Conservation (phyloP, 2,888 invertebrate species). For the Anoplius nigerrimus region DNA sequence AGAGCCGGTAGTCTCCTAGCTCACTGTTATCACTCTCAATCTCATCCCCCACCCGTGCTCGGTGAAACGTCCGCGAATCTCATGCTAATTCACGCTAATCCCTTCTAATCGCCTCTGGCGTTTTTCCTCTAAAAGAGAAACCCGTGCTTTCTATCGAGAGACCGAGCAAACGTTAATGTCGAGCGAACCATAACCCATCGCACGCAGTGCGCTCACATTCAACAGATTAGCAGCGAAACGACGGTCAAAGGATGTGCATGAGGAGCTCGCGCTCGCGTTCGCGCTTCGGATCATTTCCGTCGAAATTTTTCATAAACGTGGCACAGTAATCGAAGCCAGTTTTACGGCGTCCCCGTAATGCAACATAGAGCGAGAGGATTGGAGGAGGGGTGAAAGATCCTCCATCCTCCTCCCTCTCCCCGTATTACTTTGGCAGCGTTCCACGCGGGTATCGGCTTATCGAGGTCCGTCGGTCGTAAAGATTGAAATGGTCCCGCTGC, state of each 20-base stretch:
- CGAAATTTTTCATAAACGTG: not conserved
- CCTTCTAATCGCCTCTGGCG: not conserved
- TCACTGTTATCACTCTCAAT: not conserved
- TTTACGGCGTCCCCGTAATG: too few species aligned
- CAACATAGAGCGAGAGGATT: too few species aligned
- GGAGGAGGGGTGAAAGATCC: too few species aligned
- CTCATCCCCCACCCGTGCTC: not conserved
- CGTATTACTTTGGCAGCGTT: slow-evolving; percentile 20
- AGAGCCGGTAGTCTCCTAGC: slow-evolving; percentile 49
- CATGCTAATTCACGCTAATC: not conserved
- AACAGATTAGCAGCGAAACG: not conserved
- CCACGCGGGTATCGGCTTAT: slow-evolving; percentile 6
- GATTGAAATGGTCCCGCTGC: too few species aligned
- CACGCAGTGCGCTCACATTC: too few species aligned
- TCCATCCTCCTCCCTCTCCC: not conserved
- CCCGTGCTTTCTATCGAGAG: too few species aligned
- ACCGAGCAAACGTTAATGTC: not conserved
- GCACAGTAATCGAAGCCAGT: not conserved
- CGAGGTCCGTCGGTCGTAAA: not conserved
- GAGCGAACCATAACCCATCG: not conserved
- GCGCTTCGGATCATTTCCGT: not conserved
- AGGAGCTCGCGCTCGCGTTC: not conserved
- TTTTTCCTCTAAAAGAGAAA: too few species aligned
- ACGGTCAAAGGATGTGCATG: not conserved
- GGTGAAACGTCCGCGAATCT: too few species aligned